Evolutionary conservation across 1,140 invertebrate genomes (phyloP), one percentile per base, ranked within the genome.

Genomic region (Spodoptera frugiperda): DNA sequence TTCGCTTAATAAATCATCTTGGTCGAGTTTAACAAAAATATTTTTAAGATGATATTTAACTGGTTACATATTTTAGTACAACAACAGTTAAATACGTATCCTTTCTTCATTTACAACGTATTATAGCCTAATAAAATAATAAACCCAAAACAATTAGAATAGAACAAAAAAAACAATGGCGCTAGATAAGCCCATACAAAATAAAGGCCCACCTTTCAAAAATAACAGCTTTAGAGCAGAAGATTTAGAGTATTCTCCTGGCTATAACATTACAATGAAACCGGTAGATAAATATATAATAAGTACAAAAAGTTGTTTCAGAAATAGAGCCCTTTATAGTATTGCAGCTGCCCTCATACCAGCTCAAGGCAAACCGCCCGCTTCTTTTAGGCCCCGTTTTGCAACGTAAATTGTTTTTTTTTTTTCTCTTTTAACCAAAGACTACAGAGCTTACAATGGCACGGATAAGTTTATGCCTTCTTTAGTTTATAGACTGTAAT

Each of bases 341-440:
- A 74, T 44, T 85, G 87, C 91, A 91, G 89, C 88, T 90, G 90
- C 85, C 76, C 55, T 72, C 76, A 80, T 78, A 80, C 82, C 65
- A 81, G 65, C 86, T 88, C 91, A 93, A 93, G 91, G 91, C 84
- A 81, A 93, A 89, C 90, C 78, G 79, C 89, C 84, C 77, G 88
- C 84, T 85, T 89, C 83, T 87, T 89, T 91, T 90, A 87, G 85
- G 84, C 82, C 87, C 82, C 79, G 83, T 86, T 87, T 86, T 89
- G 89, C 85, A 84, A 87, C 83, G 84, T 85, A 89, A 89, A 89
- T 87, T 80, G 80, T 70, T 70, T 81, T 91, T 91, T 88, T n/a
- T 88, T 87, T 87, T 84, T 82, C 44, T 61, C 76, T 73, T 71
- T 71, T 17, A 55, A 51, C 63, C 63, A 63, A 74, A 82, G 53